phyloP scores from a whole-genome alignment of 2,113 vertebrate genomes.

The Cyprinodon tularosa region DNA sequence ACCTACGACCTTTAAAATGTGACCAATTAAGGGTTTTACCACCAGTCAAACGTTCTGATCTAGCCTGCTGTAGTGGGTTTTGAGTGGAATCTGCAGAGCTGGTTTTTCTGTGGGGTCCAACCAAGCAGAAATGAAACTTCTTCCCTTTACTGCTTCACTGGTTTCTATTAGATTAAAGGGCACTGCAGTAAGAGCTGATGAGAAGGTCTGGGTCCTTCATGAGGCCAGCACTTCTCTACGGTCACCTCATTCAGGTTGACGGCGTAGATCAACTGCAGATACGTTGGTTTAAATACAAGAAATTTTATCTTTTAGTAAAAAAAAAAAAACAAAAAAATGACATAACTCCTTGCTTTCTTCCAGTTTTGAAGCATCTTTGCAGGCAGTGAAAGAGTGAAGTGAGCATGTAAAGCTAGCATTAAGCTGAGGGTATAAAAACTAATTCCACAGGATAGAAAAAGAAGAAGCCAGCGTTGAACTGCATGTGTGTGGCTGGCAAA shows the following conservation, averaged over 20 bases:
- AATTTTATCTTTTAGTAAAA: no score
- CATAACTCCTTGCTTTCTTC: slow-evolving; percentile 47
- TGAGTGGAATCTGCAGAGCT: slow-evolving; percentile 17
- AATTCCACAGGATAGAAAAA: slow-evolving; percentile 39
- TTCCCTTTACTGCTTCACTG: slow-evolving; percentile 52
- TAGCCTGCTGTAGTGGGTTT: slow-evolving; percentile 15
- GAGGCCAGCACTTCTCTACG: slow-evolving; percentile 27
- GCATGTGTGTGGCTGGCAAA: slow-evolving; percentile 38
- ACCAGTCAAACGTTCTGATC: slow-evolving; percentile 12
- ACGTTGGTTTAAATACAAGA: slow-evolving; percentile 6
- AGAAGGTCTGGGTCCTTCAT: slow-evolving; percentile 46
- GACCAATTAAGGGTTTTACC: slow-evolving; percentile 25
- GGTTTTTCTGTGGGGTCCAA: slow-evolving; percentile 5
- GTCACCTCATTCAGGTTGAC: slow-evolving; percentile 27
- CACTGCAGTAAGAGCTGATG: slow-evolving; percentile 27
- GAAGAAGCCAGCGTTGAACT: slow-evolving; percentile 31
- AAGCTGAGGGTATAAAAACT: slow-evolving; percentile 48
- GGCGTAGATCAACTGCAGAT: slow-evolving; percentile 7
- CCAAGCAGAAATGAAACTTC: slow-evolving; percentile 38
- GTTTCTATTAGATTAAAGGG: slow-evolving; percentile 64
- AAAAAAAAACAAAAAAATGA: no score
- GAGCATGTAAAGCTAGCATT: slow-evolving; percentile 15
- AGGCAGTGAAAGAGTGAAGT: slow-evolving; percentile 35
- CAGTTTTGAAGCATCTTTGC: slow-evolving; percentile 46
- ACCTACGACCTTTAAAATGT: slow-evolving; percentile 5